Base-by-base conservation (phyloP, 2,888 invertebrate species). In the Alloscopus bannaensis region DNA sequence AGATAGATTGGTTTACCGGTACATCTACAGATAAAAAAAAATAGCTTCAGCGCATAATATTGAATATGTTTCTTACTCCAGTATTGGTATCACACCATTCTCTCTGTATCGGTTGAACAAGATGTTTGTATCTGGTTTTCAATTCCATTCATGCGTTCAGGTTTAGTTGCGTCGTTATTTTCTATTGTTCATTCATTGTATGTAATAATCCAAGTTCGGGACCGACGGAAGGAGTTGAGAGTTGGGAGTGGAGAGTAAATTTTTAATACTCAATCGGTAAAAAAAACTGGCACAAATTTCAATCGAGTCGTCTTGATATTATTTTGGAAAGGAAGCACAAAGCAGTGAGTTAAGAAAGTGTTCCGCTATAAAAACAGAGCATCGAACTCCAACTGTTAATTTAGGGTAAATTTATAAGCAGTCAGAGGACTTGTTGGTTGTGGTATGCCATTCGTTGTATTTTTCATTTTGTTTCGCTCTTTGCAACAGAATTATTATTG, bases 201-300 rank as follows among this genome's bases (percentile, higher is more conserved):
- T n/a, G n/a, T n/a, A n/a, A n/a, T n/a, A n/a, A n/a, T n/a, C n/a
- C n/a, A n/a, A n/a, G n/a, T n/a, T 50, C 11, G 50, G 20, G 20
- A 50, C 18, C n/a, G 20, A 22, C 50, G 22, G 8, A 18, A 50
- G n/a, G n/a, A n/a, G n/a, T n/a, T n/a, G n/a, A n/a, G n/a, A n/a
- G n/a, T n/a, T n/a, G 24, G 55, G 24, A 55, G 6, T 24, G n/a
- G 6, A 42, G 29, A 62, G 52, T 3, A 20, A 71, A 71, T 22
- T 72, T 50, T 62, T 29, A 73, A 73, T 73, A 73, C 73, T 73
- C 73, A 65, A 65, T 73, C 45, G 45, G 65, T 73, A 65, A 55
- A 31, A 26, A 22, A n/a, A n/a, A n/a, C n/a, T 57, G 47, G 73
- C 73, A 65, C 73, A 73, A 73, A 73, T 26, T 64, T 59, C 6